Base-by-base conservation (phyloP, 2,888 invertebrate genomes). In the Willowsia nigromaculata region DNA sequence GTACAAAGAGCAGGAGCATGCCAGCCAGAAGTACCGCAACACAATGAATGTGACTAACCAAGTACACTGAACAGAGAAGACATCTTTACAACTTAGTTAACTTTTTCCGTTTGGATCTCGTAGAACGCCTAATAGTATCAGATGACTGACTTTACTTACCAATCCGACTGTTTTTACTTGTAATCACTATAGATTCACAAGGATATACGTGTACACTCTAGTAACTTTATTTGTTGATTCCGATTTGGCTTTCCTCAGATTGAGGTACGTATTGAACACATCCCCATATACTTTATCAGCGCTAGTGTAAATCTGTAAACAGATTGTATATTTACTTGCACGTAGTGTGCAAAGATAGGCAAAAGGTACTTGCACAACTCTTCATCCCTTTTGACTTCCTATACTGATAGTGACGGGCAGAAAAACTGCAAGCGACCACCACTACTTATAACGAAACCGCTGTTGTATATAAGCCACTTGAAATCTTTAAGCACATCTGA, bases 81-180 rank as follows among this genome's bases (percentile, higher is more conserved):
- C 78, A 80, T 78, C 65, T 86, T 87, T 86, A 80, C 86, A 86
- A 86, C 80, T 87, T 87, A 47, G 71, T 87, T 81, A 81, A 81
- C 87, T 87, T 81, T n/a, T 81, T 59, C 43, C 65, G 40, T 81
- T 81, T 68, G 56, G 37, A 40, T 50, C 37, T 18, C 78, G 33
- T 22, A 78, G n/a, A n/a, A 56, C 15, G 53, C 5, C 33, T n/a
- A 56, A 30, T 56, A 7, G 30, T n/a, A 56, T 76, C 47, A 76
- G 76, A 50, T 76, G 50, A 47, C 30, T 76, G 30, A 50, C 50
- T 76, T 76, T 50, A 27, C 76, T 47, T 76, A 15, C 50, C 30
- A 37, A 47, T 47, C 76, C 33, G 43, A 27, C 76, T 76, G 47
- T 50, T 76, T 76, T 76, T 50, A 76, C 76, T 76, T 33, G 37